Evolutionary conservation across 2,797 vertebrate species (phyloP).

Genomic region (Fringilla coelebs): DNA sequence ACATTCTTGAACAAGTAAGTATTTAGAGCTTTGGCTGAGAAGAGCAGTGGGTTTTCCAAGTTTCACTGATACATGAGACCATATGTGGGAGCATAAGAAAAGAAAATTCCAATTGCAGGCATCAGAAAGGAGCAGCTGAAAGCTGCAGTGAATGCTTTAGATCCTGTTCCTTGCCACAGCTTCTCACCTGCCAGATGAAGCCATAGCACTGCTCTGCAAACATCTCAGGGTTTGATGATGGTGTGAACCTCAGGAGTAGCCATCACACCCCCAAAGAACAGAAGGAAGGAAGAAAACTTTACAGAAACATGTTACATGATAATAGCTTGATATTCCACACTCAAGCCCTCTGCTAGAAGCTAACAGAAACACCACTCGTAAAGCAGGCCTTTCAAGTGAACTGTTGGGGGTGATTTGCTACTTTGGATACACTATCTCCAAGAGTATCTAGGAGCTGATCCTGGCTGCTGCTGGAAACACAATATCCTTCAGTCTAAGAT

Average conservation of each 20-base stretch:
- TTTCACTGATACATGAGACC: not conserved
- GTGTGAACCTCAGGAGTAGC: accelerated
- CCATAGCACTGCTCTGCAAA: not conserved
- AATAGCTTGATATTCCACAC: not conserved
- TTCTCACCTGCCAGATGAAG: not conserved
- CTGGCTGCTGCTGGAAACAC: not conserved
- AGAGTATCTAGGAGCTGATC: not conserved
- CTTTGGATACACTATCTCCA: not conserved
- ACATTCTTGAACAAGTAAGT: not conserved
- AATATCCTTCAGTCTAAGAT: not conserved
- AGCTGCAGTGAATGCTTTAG: not conserved
- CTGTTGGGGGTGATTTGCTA: not conserved
- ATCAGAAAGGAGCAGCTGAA: not conserved
- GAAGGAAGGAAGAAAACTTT: not conserved
- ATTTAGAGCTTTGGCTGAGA: not conserved
- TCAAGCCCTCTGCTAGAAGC: not conserved
- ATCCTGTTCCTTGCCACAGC: not conserved
- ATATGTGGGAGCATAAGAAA: not conserved
- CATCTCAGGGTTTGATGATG: not conserved
- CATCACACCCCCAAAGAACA: not conserved
- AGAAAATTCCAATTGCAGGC: not conserved
- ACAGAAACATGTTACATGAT: accelerated
- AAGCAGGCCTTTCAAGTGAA: not conserved
- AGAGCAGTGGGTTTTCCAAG: not conserved
- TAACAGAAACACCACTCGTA: not conserved